phyloP scores from a whole-genome alignment of 2,797 vertebrate genomes.

The Eurystomus glaucurus region DNA sequence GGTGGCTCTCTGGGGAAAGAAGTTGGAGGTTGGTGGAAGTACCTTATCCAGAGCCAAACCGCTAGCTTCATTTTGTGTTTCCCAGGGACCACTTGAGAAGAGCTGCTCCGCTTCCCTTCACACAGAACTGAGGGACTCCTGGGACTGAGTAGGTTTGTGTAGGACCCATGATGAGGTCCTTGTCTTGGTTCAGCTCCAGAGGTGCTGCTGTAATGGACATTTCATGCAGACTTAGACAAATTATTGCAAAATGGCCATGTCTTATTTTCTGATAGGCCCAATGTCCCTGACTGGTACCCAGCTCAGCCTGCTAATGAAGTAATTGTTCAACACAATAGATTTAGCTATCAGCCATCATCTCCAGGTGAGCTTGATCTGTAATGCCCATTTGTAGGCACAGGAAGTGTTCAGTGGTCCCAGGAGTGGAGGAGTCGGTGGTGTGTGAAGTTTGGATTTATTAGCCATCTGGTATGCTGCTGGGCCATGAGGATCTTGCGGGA shows the following conservation, averaged over 20 bases:
- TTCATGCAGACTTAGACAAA: neutral
- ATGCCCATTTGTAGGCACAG: neutral
- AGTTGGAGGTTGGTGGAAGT: neutral
- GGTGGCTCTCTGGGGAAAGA: neutral
- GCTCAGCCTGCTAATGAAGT: neutral
- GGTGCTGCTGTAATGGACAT: neutral
- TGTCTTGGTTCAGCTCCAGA: neutral
- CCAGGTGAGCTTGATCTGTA: neutral
- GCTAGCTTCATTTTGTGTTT: neutral
- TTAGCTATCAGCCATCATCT: neutral
- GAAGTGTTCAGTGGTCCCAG: neutral
- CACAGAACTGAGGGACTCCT: neutral
- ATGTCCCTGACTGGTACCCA: accelerated
- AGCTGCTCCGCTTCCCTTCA: neutral
- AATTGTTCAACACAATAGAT: neutral
- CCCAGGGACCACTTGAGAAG: neutral
- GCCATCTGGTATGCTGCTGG: constrained; percentile 25
- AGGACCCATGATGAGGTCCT: neutral
- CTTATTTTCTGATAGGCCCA: neutral
- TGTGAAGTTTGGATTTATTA: neutral
- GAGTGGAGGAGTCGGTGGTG: neutral
- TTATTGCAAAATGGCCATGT: neutral
- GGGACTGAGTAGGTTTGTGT: neutral
- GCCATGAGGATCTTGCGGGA: neutral
- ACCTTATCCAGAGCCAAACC: neutral